These are phyloP conservation scores for Nycticryphes semicollaris DNA, from an alignment of 2,113 vertebrate species.

Conservation along the genomic window DNA sequence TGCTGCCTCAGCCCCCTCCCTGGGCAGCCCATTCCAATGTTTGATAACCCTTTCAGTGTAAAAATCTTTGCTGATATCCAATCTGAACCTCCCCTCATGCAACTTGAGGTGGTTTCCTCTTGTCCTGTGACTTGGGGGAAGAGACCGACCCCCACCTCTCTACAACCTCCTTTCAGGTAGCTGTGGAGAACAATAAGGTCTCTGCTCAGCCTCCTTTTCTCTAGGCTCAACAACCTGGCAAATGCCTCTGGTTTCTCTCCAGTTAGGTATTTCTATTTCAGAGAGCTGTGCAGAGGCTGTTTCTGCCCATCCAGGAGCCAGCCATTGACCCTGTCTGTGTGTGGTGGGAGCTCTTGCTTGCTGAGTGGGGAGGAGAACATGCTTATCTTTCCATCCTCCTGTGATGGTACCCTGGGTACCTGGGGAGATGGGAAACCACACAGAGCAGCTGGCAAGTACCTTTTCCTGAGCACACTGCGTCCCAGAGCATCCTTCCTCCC, in stretches of 20 bases:
- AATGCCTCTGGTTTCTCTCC: background rate
- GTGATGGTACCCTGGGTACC: background rate
- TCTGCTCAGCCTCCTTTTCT: no score
- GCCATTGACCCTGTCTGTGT: background rate
- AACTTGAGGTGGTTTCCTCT: no score
- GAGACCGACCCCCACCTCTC: no score
- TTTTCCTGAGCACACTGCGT: background rate
- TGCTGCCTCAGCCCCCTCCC: no score
- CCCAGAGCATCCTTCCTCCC: background rate
- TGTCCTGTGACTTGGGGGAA: no score
- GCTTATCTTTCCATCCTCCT: background rate
- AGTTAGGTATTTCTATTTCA: background rate
- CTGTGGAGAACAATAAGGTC: no score
- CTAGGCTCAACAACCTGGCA: background rate
- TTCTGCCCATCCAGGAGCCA: background rate
- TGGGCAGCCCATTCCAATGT: no score
- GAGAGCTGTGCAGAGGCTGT: background rate
- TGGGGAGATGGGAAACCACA: background rate
- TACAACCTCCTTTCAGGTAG: no score
- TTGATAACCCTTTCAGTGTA: no score
- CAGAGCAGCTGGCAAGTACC: background rate
- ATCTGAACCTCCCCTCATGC: no score
- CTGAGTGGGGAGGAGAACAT: rapidly evolving
- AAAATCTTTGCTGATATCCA: no score
- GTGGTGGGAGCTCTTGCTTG: background rate